Base-by-base conservation (phyloP, 2,888 invertebrate species). In the Incurvaria masculella region DNA sequence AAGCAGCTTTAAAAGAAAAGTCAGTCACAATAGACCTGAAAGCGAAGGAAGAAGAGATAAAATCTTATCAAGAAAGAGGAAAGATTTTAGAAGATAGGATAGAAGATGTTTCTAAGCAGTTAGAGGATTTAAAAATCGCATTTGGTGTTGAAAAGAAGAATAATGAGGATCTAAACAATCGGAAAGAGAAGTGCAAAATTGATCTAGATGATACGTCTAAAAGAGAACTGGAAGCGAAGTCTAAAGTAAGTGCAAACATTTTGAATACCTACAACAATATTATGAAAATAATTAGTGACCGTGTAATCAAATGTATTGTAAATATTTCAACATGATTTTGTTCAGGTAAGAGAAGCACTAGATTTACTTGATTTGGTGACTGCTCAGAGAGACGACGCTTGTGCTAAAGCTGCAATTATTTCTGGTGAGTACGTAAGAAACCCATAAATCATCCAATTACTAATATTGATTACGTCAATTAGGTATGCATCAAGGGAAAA, bases 281-380 rank as follows among this genome's bases (percentile, higher is more conserved):
- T n/a, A n/a, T n/a, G n/a, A n/a, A n/a, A n/a, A n/a, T n/a, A n/a
- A n/a, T n/a, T n/a, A n/a, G n/a, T n/a, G n/a, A n/a, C n/a, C n/a
- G n/a, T n/a, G n/a, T n/a, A n/a, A n/a, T n/a, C n/a, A n/a, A n/a
- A n/a, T n/a, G n/a, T n/a, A n/a, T n/a, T n/a, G n/a, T n/a, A n/a
- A 42, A 0, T 17, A 3, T 4, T 14, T n/a, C 6, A 14, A 10
- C 1, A 39, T 40, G n/a, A 2, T 8, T 21, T 16, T 33, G 23
- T 54, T 1, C 56, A 78, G 78, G 78, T 78, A 1, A 72, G 69
- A 18, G 78, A 78, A 58, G 78, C 78, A 2, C 62, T 78, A 47
- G 74, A 78, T 51, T 62, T 78, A 1, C 76, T 69, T 47, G 78
- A 78, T 49, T 57, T 69, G 19, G 75, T 76, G 2, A 60, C 65